Evolutionary conservation across 2,888 invertebrate genomes (phyloP).

Genomic region (Dryocosmus kuriphilus): DNA sequence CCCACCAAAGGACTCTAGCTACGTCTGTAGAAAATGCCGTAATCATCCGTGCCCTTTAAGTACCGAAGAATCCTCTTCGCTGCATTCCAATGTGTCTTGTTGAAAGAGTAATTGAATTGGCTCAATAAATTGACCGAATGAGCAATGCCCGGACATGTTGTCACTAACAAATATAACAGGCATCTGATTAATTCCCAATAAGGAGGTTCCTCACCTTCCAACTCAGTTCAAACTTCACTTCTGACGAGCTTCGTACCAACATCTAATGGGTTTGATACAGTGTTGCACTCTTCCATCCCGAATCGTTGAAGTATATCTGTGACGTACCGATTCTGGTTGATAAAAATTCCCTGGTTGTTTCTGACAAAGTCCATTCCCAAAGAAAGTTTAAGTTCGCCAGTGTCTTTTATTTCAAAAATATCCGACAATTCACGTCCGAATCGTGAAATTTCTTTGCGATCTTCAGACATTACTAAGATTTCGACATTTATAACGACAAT

Average conservation of each 20-base stretch:
- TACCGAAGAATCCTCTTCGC: too few species aligned
- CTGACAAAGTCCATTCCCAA: constrained; percentile 40
- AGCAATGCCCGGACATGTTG: constrained; percentile 45
- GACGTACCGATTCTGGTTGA: constrained; percentile 59
- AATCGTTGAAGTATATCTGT: constrained; percentile 54
- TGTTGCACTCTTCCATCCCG: not conserved
- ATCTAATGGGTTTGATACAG: not conserved
- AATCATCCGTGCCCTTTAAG: too few species aligned
- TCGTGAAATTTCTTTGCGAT: not conserved
- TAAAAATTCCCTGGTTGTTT: not conserved
- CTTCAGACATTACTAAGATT: constrained; percentile 27
- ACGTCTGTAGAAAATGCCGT: too few species aligned
- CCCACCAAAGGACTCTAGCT: too few species aligned
- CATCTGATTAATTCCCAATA: constrained; percentile 44
- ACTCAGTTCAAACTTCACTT: not conserved
- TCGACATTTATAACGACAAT: constrained; percentile 38
- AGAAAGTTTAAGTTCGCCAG: constrained; percentile 19
- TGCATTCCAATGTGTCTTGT: too few species aligned
- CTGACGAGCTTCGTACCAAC: constrained; percentile 29
- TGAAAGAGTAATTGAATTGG: constrained; percentile 41
- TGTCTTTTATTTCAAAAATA: constrained; percentile 35
- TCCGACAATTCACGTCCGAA: not conserved
- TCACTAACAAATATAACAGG: constrained; percentile 47
- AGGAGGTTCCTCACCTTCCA: constrained; percentile 27
- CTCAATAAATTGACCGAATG: constrained; percentile 44